phyloP scores from a whole-genome alignment of 2,888 invertebrate genomes.

The Resseliella maxima region DNA sequence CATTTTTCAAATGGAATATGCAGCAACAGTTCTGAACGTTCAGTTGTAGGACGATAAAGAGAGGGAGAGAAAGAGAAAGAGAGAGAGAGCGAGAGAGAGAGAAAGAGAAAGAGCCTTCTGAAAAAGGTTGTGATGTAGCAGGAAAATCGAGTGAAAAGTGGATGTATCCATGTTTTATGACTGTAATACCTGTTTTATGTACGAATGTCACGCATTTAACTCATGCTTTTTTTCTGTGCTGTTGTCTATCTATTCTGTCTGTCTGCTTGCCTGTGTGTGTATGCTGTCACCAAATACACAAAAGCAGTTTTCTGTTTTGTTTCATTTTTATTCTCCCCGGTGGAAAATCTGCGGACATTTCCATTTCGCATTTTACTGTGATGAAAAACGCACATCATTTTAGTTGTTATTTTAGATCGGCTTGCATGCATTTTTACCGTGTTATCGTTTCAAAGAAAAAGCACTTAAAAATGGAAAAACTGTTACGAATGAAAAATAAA shows the following conservation, averaged over 20 bases:
- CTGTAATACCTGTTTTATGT: not conserved
- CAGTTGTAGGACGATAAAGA: not conserved
- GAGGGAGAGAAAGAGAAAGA: not conserved
- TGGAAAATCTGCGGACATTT: too few species aligned
- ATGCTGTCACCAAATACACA: not conserved
- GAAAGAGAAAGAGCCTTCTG: not conserved
- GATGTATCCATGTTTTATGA: slow-evolving; percentile 8
- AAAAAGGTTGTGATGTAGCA: not conserved
- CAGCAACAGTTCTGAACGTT: not conserved
- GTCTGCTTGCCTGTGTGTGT: not conserved
- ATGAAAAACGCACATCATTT: slow-evolving; percentile 41
- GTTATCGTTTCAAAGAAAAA: slow-evolving; percentile 10
- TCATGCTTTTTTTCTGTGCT: not conserved
- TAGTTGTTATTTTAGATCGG: slow-evolving; percentile 42
- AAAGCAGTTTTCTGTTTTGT: not conserved
- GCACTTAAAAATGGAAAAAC: slow-evolving; percentile 21
- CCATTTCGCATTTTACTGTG: not conserved
- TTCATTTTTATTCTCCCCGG: not conserved
- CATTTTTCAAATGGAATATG: not conserved
- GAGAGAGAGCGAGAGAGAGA: too few species aligned
- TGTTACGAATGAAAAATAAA: slow-evolving; percentile 18
- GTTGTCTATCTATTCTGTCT: not conserved
- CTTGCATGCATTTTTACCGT: not conserved
- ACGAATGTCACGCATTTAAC: not conserved
- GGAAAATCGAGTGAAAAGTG: not conserved